Evolutionary conservation across 2,797 vertebrate genomes (phyloP).

Genomic region (Esox masquinongy): DNA sequence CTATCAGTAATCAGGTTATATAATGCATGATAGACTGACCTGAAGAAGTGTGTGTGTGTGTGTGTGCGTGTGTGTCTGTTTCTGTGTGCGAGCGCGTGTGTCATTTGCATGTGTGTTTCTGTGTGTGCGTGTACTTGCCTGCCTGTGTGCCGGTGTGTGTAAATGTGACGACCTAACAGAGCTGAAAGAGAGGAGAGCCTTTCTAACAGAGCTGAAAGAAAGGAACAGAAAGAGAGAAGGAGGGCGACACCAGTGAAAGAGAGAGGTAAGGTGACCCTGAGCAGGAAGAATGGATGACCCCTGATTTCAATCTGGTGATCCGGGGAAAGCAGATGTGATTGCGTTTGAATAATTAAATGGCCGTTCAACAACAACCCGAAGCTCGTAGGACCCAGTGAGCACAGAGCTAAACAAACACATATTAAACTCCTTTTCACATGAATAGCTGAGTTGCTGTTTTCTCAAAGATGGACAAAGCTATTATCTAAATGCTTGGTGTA

Average conservation of each 20-base stretch:
- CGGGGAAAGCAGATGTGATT: slow-evolving; percentile 73
- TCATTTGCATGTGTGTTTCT: slow-evolving; percentile 21
- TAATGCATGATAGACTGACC: slow-evolving; percentile 69
- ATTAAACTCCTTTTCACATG: slow-evolving; percentile 68
- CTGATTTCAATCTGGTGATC: slow-evolving; percentile 90
- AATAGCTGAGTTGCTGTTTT: slow-evolving; percentile 52
- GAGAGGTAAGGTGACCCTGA: slow-evolving; percentile 86
- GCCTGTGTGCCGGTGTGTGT: neutral
- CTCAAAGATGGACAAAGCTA: slow-evolving; percentile 45
- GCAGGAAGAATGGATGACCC: slow-evolving; percentile 85
- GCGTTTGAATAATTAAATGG: slow-evolving; percentile 81
- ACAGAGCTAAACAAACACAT: slow-evolving; percentile 68
- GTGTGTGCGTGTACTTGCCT: slow-evolving; percentile 35
- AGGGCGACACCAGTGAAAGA: slow-evolving; percentile 46
- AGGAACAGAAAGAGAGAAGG: slow-evolving; percentile 44
- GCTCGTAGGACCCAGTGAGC: slow-evolving; percentile 57
- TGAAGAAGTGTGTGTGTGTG: slow-evolving; percentile 33
- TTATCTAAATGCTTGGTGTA: slow-evolving; percentile 50
- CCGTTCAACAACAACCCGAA: slow-evolving; percentile 65
- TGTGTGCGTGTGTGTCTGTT: slow-evolving; percentile 37
- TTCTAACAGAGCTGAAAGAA: slow-evolving; percentile 48
- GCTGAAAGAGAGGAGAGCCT: slow-evolving; percentile 41
- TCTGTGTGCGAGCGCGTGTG: slow-evolving; percentile 46
- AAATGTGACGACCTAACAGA: neutral
- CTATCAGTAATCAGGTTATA: slow-evolving; percentile 73